Percentiles rank a stretch among this genome's conserved stretches.
These are phyloP conservation scores for Microplitis deprimator DNA, from an alignment of 2,888 invertebrate genomes.

Conservation along the genomic window DNA sequence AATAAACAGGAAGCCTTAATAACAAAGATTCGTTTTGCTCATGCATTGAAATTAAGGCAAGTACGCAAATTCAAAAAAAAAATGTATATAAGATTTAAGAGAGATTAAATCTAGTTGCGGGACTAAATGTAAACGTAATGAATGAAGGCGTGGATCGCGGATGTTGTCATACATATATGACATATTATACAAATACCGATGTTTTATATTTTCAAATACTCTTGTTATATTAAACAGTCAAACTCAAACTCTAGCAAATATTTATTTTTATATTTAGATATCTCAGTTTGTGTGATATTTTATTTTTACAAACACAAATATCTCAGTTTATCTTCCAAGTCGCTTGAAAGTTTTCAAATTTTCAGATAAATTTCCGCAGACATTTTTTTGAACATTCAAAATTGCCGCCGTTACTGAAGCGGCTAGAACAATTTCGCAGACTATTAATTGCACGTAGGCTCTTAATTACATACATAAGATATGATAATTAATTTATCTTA, in stretches of 20 bases:
- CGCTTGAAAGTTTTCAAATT: no score
- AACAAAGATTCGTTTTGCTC: constrained; percentile 33
- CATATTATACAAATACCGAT: constrained; percentile 13
- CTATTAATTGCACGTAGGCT: no score
- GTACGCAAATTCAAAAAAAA: constrained; percentile 9
- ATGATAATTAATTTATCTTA: neutral
- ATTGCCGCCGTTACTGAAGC: neutral
- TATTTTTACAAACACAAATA: no score
- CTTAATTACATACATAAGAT: no score
- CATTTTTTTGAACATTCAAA: no score
- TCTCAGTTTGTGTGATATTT: no score
- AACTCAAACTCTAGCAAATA: neutral
- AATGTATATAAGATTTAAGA: neutral
- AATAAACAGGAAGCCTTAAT: constrained; percentile 54
- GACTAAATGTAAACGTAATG: neutral
- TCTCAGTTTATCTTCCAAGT: no score
- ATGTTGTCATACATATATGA: constrained; percentile 3
- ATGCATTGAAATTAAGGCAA: neutral
- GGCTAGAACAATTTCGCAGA: neutral
- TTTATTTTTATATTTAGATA: no score
- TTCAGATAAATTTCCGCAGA: no score
- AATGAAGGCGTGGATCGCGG: constrained; percentile 1
- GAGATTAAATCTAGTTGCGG: constrained; percentile 2
- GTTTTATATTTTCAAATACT: constrained; percentile 7
- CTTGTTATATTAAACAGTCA: neutral